Base-by-base conservation (phyloP, 2,888 invertebrate genomes). In the Orthonevra nobilis region DNA sequence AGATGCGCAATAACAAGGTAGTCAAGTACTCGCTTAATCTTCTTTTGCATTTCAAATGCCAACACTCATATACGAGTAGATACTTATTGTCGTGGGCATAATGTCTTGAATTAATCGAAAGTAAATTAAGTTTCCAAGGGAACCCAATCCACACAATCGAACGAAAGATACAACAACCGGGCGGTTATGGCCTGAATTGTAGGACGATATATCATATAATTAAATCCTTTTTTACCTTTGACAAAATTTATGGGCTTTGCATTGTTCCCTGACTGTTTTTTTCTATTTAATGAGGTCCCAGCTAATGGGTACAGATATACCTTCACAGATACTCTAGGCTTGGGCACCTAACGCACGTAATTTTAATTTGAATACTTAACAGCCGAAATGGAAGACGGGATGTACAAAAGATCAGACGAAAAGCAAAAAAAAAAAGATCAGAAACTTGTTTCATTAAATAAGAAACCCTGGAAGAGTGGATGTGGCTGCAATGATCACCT, bases 391-490 rank as follows among this genome's bases (percentile, higher is more conserved):
- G 19, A 44, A 58, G 20, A 34, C 34, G 19, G 17, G 38, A 10
- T 28, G 12, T n/a, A 20, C 17, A n/a, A 28, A 19, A 34, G 6
- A 34, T 10, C 20, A 10, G 17, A 5, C 7, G 9, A 10, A 7
- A 23, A 7, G 14, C 5, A 20, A 3, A 23, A 14, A 15, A 30
- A n/a, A 60, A 17, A 17, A 50, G 9, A 34, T 3, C n/a, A 30
- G 20, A 50, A 70, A 70, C 44, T 19, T 19, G 34, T 69, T 69
- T 48, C 28, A 34, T n/a, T n/a, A n/a, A n/a, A n/a, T n/a, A n/a
- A 23, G 9, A 38, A 69, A 14, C 30, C 12, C 28, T n/a, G 20
- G 34, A 12, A 48, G 14, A 28, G 46, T 38, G 15, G 7, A 26
- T 19, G 19, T 42, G 52, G 10, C 44, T 23, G 60, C 46, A 34